Evolutionary conservation across 30 jellyfish, hydroid and myxozoan species (phyloP), one percentile per base, ranked within the genome.

Genomic region (Turritopsis rubra): DNA sequence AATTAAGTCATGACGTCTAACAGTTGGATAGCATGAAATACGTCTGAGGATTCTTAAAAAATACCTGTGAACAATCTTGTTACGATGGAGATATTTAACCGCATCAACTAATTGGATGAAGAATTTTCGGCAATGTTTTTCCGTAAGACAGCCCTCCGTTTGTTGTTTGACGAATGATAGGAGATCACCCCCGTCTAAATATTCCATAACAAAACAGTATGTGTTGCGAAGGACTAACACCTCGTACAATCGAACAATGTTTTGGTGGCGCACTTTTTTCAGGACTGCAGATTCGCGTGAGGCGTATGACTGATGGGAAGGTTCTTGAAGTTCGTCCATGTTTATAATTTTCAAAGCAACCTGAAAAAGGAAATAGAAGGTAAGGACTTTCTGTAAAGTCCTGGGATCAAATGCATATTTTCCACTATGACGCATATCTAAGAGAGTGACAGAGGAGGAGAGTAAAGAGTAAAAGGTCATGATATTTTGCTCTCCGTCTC

Each of bases 41-140:
- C n/a, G n/a, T n/a, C n/a, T n/a, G n/a, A n/a, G n/a, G n/a, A n/a
- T n/a, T n/a, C n/a, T n/a, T n/a, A n/a, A n/a, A n/a, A n/a, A n/a
- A n/a, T n/a, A 90, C 97, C 97, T 74, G 65, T 90, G 97, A 25
- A 85, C 91, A 18, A 90, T 86, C 8, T 87, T 89, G 20, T 86
- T 79, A 19, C 83, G 85, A 31, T 90, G 97, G 31, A 90, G 92
- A 82, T 90, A 85, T 75, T 81, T 68, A 1, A 90, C 95, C 1
- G 97, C 97, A 3, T 86, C 79, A 22, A 82, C 52, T 16, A 90
- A 66, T 71, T 90, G 97, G 75, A 88, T 73, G 54, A 90, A 90
- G 28, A 74, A 77, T 1, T 18, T 0, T 74, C 97, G 75, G 21
- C 91, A 88, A 71, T 78, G 80, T 28, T 26, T 71, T 65, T 90